Conservation (phyloP, 1,140 invertebrate genomes). For the Drosophila athabasca region DNA sequence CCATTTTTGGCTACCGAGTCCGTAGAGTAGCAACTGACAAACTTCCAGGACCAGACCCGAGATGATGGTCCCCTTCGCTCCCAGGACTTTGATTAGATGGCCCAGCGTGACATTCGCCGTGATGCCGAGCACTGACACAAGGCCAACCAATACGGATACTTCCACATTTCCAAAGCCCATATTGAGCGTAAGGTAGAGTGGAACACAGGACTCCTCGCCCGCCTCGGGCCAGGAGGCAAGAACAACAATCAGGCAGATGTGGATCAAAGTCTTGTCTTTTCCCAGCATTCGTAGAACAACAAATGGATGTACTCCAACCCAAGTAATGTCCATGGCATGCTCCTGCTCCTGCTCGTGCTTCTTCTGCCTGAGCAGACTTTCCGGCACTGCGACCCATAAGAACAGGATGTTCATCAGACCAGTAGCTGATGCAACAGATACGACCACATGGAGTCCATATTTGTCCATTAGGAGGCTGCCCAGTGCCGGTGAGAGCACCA, state of each 20-base stretch:
- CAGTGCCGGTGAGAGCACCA: conserved; percentile 97
- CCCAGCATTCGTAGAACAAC: conserved; percentile 94
- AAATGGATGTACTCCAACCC: conserved; percentile 97
- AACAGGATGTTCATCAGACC: conserved; percentile 98
- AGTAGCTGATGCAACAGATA: conserved; percentile 96
- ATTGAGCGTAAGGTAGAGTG: conserved; percentile 98
- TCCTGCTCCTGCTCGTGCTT: conserved; percentile 67
- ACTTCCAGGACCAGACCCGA: conserved; percentile 97
- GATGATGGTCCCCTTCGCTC: conserved; percentile 98
- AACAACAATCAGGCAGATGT: conserved; percentile 98
- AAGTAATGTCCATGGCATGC: conserved; percentile 87
- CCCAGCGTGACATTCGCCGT: conserved; percentile 95
- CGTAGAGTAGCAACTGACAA: conserved; percentile 98
- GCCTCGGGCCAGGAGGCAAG: conserved; percentile 99
- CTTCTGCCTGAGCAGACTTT: conserved; percentile 96
- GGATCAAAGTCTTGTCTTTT: conserved; percentile 96
- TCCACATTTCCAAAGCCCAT: conserved; percentile 97
- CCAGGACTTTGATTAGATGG: conserved; percentile 92
- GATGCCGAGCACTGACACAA: conserved; percentile 97
- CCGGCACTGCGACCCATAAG: conserved; percentile 98
- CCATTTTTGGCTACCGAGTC: conserved; percentile 89
- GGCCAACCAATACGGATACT: conserved; percentile 98
- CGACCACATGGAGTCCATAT: conserved; percentile 96
- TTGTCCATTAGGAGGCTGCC: conserved; percentile 95
- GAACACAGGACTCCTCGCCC: conserved; percentile 99